Percentiles rank a stretch among this genome's conserved stretches.
Conservation (phyloP, 2,888 invertebrate genomes). For the Tricholauxania praeusta region DNA sequence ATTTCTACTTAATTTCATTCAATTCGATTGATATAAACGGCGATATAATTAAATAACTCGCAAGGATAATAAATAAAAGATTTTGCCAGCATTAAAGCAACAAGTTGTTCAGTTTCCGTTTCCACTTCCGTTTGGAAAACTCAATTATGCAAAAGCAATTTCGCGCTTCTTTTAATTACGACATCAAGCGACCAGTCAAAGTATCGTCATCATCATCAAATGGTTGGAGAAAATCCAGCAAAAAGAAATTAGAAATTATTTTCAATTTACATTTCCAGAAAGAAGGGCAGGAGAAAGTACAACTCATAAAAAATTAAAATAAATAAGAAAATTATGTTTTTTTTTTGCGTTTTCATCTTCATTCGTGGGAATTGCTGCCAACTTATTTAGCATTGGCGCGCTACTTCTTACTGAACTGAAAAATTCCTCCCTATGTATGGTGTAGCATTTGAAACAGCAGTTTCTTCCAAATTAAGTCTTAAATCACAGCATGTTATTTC, state of each 20-base stretch:
- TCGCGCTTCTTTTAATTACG: conserved; percentile 50
- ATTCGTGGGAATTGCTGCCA: not conserved
- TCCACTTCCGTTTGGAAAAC: conserved; percentile 54
- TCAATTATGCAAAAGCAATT: conserved; percentile 54
- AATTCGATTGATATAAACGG: no score
- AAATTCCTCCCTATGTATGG: no score
- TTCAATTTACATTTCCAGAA: not conserved
- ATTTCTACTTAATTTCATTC: no score
- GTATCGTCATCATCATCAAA: no score
- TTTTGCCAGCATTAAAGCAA: conserved; percentile 7
- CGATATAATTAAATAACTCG: no score
- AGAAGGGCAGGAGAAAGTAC: not conserved
- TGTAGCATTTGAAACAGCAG: conserved; percentile 12
- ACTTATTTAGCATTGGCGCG: not conserved
- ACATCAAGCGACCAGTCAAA: conserved; percentile 3
- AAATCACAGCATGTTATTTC: conserved; percentile 64
- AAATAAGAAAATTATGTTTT: not conserved
- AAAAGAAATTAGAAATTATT: conserved; percentile 5
- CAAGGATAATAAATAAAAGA: not conserved
- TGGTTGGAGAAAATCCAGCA: no score
- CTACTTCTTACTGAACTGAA: not conserved
- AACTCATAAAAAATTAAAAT: not conserved
- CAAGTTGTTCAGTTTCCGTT: conserved; percentile 48
- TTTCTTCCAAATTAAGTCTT: conserved; percentile 56
- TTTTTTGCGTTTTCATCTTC: not conserved